Conservation (phyloP, 2,113 vertebrate species). For the Mixornis gularis region DNA sequence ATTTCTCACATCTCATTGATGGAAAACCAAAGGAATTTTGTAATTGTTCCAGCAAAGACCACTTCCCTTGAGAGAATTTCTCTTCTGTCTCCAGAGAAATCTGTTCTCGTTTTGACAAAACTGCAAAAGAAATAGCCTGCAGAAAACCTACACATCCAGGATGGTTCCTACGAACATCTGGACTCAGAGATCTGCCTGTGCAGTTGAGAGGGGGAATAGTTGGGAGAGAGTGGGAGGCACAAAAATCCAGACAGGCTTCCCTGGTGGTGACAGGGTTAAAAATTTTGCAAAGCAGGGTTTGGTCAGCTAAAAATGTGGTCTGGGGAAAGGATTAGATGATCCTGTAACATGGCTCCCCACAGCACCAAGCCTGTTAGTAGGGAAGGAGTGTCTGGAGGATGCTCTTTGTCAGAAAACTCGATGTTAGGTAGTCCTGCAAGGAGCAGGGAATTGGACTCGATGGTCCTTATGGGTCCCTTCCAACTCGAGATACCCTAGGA, state of each 20-base stretch:
- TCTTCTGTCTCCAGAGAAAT: background rate
- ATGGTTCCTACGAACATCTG: background rate
- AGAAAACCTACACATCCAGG: background rate
- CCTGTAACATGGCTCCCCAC: rapidly evolving
- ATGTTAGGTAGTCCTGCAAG: background rate
- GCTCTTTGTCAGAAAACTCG: background rate
- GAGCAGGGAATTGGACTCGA: rapidly evolving
- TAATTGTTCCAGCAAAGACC: background rate
- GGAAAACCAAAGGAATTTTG: background rate
- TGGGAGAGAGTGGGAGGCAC: background rate
- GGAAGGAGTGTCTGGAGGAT: background rate
- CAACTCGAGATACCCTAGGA: rapidly evolving
- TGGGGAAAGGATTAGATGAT: background rate
- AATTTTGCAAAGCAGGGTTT: background rate
- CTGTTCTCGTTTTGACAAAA: background rate
- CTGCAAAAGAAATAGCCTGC: background rate
- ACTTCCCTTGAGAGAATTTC: background rate
- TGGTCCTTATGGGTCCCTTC: background rate
- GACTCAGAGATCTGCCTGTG: rapidly evolving
- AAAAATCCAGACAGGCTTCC: background rate
- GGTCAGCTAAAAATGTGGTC: background rate
- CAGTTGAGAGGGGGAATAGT: background rate
- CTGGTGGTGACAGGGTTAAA: background rate
- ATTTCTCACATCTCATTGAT: background rate
- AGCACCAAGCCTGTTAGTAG: background rate